A percentile compares a stretch with the other conserved stretches of the same genome.
phyloP scores from a whole-genome alignment of 1,140 invertebrate genomes.

The Orchestia grillus region DNA sequence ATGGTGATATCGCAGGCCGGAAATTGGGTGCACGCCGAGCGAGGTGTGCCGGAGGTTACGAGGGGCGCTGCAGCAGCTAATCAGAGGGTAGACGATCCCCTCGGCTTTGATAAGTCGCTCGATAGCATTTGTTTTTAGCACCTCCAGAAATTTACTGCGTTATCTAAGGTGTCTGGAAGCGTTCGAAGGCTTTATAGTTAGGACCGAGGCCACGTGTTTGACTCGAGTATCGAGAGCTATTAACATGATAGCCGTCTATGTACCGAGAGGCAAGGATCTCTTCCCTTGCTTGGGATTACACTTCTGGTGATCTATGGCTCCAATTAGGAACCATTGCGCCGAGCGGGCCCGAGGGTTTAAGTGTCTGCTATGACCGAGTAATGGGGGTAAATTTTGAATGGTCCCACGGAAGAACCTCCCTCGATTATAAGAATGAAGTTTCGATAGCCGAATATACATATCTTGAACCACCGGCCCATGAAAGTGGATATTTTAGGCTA shows the following conservation, averaged over 20 bases:
- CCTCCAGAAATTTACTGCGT: conserved; percentile 19
- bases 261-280: background rate
- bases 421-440: background rate
- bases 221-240: background rate
- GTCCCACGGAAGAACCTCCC: background rate
- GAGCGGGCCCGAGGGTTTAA: background rate
- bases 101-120: background rate
- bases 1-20: background rate
- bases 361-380: background rate
- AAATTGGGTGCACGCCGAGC: background rate
- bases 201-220: background rate
- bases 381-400: background rate
- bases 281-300: background rate
- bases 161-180: conserved; percentile 24
- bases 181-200: background rate
- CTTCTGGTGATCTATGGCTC: background rate
- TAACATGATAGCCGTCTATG: conserved; percentile 36
- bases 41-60: background rate
- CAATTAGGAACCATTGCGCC: background rate
- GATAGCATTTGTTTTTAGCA: conserved; percentile 40
- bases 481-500: background rate
- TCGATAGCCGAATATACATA: background rate
- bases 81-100: conserved; percentile 2
- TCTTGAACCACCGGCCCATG: background rate
- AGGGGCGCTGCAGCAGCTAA: background rate